Evolutionary conservation across 2,888 invertebrate species (phyloP).

Genomic region (Onchidella celtica): DNA sequence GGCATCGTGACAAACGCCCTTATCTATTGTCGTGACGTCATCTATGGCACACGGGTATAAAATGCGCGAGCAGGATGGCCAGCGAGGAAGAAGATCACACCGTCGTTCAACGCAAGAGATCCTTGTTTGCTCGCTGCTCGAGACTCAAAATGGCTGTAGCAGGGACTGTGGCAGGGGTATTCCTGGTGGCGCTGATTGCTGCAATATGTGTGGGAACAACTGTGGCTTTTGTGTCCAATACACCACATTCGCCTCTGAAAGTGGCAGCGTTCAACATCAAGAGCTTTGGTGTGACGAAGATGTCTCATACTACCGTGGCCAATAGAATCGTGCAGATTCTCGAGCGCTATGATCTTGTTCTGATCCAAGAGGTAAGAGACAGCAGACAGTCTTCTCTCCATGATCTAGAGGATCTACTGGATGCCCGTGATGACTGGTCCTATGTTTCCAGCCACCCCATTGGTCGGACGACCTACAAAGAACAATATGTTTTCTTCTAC

Average conservation of each 20-base stretch:
- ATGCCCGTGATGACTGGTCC: neutral
- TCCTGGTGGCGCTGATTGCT: neutral
- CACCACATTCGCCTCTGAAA: neutral
- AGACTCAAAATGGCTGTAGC: neutral
- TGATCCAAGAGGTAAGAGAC: conserved; percentile 44
- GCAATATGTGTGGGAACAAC: neutral
- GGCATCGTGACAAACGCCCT: no score
- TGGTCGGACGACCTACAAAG: conserved; percentile 36
- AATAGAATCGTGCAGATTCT: conserved; percentile 9
- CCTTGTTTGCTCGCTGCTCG: neutral
- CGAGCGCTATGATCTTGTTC: conserved; percentile 33
- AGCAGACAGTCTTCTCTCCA: neutral
- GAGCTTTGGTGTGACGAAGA: conserved; percentile 18
- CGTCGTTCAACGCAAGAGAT: no score
- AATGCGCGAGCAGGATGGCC: no score
- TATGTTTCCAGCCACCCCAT: conserved; percentile 16
- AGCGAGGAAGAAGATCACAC: no score
- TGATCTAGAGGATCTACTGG: neutral
- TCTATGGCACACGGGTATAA: no score
- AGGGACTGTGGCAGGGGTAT: neutral
- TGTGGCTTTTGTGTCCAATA: neutral
- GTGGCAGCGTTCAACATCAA: conserved; percentile 38
- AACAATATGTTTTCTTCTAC: conserved; percentile 45
- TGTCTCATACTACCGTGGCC: neutral
- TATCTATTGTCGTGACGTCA: no score